Conservation (phyloP, 1,140 invertebrate genomes). For the Sipha flava region DNA sequence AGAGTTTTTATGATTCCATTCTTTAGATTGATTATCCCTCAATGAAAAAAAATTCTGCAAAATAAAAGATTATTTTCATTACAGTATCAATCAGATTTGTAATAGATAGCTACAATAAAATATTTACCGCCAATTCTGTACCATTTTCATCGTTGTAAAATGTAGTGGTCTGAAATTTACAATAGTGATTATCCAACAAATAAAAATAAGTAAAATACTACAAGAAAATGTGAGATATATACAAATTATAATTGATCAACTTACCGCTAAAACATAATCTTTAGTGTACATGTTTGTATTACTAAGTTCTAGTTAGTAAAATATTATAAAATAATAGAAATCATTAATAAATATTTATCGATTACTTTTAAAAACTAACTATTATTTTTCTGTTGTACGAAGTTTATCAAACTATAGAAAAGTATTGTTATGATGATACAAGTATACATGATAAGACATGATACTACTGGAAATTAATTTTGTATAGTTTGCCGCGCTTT, state of each 20-base stretch:
- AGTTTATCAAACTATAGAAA: no score
- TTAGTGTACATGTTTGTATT: conserved; percentile 2
- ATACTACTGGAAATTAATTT: no score
- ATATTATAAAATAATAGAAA: no score
- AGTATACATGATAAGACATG: no score
- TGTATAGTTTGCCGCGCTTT: no score
- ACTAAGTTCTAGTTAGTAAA: no score
- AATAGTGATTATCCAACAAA: no score
- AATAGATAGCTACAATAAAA: neutral
- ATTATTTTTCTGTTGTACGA: no score
- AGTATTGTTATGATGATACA: no score
- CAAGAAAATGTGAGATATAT: neutral
- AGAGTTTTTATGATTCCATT: conserved; percentile 8
- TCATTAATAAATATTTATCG: no score
- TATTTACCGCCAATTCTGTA: conserved; percentile 26
- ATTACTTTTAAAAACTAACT: no score
- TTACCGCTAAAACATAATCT: conserved; percentile 14
- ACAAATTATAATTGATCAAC: neutral
- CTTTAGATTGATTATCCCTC: neutral
- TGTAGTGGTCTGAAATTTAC: conserved; percentile 24
- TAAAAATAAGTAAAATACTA: neutral
- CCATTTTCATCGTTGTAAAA: conserved; percentile 35
- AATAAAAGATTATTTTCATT: neutral
- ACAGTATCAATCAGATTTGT: neutral
- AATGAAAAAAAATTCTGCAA: conserved; percentile 20